Base-by-base conservation (phyloP, 2,888 invertebrate genomes). In the Cartodere bifasciata region DNA sequence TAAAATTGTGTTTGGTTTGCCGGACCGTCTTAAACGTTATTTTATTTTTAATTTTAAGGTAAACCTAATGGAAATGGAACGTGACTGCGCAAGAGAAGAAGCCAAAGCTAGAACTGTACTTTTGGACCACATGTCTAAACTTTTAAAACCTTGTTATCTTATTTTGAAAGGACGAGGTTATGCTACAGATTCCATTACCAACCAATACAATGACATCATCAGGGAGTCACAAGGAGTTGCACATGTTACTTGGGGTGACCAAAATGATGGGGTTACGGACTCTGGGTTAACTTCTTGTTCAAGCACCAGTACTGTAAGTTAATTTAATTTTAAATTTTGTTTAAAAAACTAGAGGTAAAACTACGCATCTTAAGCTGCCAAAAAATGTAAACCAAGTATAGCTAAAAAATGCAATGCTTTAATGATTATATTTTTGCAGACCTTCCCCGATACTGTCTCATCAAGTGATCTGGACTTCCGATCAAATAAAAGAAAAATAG, bases 201-300 rank as follows among this genome's bases (percentile, higher is more conserved):
- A 58, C 0, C 68, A 74, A 37, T 78, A 75, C 40, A 53, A 71
- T 14, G 67, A 70, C 4, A 47, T 77, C 1, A 63, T 73, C 42
- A 68, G 66, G 38, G 64, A 67, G 36, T 62, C 70, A 0, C 74
- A 74, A 44, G 68, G 70, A 0, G 63, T 67, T 2, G 68, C 68
- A 46, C 63, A 63, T 15, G 71, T 78, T 9, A 65, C 67, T 7
- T 78, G 75, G 72, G 65, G n/a, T n/a, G n/a, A n/a, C n/a, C n/a
- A n/a, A n/a, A n/a, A 65, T 0, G 73, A 72, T 40, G 55, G 55
- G 21, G 60, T 28, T 16, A 30, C 30, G 12, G 49, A 48, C 36
- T 44, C 45, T 2, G 48, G 46, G 5, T 16, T 50, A 9, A 43
- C 44, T 10, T 44, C 48, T 4, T 17, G 22, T 7, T n/a, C n/a